These are phyloP conservation scores for Agriopis leucophaearia DNA, from an alignment of 2,888 invertebrate genomes.

Conservation along the genomic window DNA sequence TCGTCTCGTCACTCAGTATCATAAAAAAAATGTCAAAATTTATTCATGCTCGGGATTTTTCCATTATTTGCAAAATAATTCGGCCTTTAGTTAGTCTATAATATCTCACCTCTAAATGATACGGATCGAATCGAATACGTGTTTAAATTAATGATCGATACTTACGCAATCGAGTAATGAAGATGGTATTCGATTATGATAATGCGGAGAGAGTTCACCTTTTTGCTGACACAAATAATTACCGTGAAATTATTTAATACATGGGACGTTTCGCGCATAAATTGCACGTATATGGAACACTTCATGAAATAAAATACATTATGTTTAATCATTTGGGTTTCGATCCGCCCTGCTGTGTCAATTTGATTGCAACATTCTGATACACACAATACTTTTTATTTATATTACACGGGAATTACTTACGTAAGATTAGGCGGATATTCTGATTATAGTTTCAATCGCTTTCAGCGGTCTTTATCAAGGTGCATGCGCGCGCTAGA, in stretches of 20 bases:
- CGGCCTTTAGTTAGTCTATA: too few species aligned
- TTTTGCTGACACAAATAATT: conserved; percentile 53
- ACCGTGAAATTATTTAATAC: conserved; percentile 50
- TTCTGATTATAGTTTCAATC: too few species aligned
- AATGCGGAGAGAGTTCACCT: conserved; percentile 55
- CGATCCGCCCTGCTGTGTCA: neutral
- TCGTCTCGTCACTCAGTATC: too few species aligned
- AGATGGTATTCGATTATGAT: conserved; percentile 61
- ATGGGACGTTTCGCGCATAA: conserved; percentile 42
- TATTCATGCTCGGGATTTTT: too few species aligned
- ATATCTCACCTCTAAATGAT: conserved; percentile 43
- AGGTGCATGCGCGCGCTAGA: too few species aligned
- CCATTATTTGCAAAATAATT: too few species aligned
- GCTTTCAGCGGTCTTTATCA: too few species aligned
- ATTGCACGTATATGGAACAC: conserved; percentile 32
- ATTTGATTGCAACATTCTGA: conserved; percentile 1
- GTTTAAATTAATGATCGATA: conserved; percentile 58
- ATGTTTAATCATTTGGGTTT: conserved; percentile 11
- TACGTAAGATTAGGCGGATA: too few species aligned
- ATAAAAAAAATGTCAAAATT: too few species aligned
- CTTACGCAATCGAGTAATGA: conserved; percentile 60
- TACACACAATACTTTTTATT: neutral
- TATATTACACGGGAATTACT: too few species aligned
- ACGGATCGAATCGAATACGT: conserved; percentile 52
- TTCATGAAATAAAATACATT: conserved; percentile 32